Percentiles rank a stretch among this genome's conserved stretches.
Conservation (phyloP, 1,140 invertebrate species). For the Dendroctonus valens region DNA sequence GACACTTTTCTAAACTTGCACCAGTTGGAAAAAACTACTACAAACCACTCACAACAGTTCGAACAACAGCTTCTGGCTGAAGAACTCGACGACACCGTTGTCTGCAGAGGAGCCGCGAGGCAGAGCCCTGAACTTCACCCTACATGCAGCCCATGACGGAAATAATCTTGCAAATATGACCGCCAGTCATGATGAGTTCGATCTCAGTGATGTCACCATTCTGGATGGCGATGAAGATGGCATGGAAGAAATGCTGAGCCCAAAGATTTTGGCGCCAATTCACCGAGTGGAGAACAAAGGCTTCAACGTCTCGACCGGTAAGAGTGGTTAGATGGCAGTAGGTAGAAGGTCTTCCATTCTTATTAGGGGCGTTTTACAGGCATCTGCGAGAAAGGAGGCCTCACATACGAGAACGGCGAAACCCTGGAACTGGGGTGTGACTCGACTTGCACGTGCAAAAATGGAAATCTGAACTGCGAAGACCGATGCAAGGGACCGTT, state of each 20-base stretch:
- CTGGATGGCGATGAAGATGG: constrained; percentile 61
- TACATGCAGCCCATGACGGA: constrained; percentile 28
- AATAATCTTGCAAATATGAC: constrained; percentile 35
- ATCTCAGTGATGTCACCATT: constrained; percentile 68
- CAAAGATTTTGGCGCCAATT: constrained; percentile 42
- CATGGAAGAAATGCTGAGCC: constrained; percentile 47
- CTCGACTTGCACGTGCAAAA: constrained; percentile 65
- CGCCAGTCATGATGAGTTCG: constrained; percentile 30
- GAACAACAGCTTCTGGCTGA: neutral
- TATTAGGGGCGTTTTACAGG: constrained; percentile 27
- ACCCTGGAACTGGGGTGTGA: constrained; percentile 67
- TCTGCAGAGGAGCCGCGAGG: constrained; percentile 40
- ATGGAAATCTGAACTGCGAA: constrained; percentile 65
- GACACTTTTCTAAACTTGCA: no score
- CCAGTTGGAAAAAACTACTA: no score
- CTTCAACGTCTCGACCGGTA: constrained; percentile 32
- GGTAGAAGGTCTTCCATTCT: neutral
- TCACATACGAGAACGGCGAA: constrained; percentile 57
- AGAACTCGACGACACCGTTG: neutral
- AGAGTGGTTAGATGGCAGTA: neutral
- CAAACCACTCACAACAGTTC: no score
- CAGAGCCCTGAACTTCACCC: constrained; percentile 44
- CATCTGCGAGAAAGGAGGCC: constrained; percentile 44
- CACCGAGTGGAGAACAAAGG: neutral
- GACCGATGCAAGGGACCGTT: constrained; percentile 64